A percentile compares a stretch with the other conserved stretches of the same genome.
These are phyloP conservation scores for Lepidurus packardi DNA, from an alignment of 1,140 invertebrate species.

Conservation along the genomic window DNA sequence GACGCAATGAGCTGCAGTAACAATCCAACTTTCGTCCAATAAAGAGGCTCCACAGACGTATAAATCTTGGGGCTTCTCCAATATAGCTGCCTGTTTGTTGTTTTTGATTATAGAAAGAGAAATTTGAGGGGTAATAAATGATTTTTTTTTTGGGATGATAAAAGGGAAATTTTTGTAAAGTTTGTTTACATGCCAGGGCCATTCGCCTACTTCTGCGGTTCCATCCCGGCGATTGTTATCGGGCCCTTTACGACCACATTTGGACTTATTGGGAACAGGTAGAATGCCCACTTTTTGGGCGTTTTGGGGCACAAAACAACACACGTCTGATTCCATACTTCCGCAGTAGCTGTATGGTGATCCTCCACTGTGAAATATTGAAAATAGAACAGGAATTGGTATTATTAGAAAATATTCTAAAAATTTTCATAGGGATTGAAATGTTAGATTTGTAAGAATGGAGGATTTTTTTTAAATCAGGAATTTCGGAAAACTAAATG, in stretches of 20 bases:
- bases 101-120: conserved; percentile 27
- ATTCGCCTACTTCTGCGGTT: conserved; percentile 46
- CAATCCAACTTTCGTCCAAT: conserved; percentile 49
- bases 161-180: background rate
- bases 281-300: conserved; percentile 42
- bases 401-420: conserved; percentile 28
- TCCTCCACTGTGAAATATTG: conserved; percentile 42
- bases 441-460: background rate
- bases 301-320: conserved; percentile 45
- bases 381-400: conserved; percentile 12
- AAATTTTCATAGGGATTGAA: background rate
- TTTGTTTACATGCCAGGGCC: conserved; percentile 49
- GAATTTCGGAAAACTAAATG: no score
- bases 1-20: conserved; percentile 59
- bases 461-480: no score
- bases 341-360: conserved; percentile 46
- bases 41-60: conserved; percentile 54
- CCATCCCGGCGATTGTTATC: conserved; percentile 41
- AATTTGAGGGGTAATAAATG: conserved; percentile 1
- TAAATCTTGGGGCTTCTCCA: conserved; percentile 46
- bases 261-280: conserved; percentile 39
- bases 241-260: conserved; percentile 43
- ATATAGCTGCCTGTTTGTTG: conserved; percentile 45
- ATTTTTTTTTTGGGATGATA: background rate
- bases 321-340: conserved; percentile 45